Base-by-base conservation (phyloP, 2,113 vertebrate genomes). In the Dasyprocta punctata region DNA sequence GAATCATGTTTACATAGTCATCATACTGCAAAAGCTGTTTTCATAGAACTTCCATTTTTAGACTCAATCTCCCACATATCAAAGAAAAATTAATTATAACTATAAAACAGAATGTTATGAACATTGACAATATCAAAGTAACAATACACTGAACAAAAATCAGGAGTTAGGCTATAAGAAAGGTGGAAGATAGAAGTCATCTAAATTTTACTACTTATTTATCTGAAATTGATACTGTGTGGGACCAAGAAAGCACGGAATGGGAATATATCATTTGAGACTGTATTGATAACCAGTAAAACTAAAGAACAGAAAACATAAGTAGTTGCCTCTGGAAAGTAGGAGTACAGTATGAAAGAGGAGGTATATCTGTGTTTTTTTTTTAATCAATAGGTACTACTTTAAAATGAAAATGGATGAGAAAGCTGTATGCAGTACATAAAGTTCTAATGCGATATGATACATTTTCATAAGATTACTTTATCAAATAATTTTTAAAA, bases 71-170 rank as follows among this genome's bases (percentile, higher is more conserved):
- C 77, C 26, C 60, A 65, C 54, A 82, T 1, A 63, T 36, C 60
- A 94, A 78, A 84, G 47, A 88, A 87, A 63, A 85, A 61, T 75
- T 84, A 85, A 89, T 92, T 90, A 95, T 33, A 83, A 44, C 10
- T 52, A 58, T 10, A 86, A n/a, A 78, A 89, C 1, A 61, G 86
- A 87, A 90, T 47, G 28, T 52, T 83, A 73, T 80, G 83, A 88
- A 90, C 26, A 28, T 65, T 83, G 67, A 95, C 63, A 52, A 88
- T 52, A 95, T 58, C 24, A 67, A 89, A 90, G 47, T 54, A 65
- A 44, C 28, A 80, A 89, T 26, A 56, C 10, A 30, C 20, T 63
- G 44, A 49, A 69, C 56, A 69, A 95, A 95, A 86, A 28, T 52
- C 63, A 90, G 24, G 24, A 73, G 81, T 41, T 81, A 11, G 30